phyloP scores from a whole-genome alignment of 2,888 invertebrate genomes.

The Epinotia bilunana region DNA sequence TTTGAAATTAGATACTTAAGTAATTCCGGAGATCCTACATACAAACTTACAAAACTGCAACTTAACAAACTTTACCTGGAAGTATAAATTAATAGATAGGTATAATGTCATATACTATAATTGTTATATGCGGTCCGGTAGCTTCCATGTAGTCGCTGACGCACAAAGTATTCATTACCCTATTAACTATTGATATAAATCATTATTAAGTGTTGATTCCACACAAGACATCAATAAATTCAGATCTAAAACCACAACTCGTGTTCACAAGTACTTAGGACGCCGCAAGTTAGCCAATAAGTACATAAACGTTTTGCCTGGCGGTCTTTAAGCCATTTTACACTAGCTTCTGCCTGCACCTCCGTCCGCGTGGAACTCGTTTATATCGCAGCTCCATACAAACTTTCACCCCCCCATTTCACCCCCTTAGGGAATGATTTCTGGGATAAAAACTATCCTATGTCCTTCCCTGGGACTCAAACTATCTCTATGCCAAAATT shows the following conservation, averaged over 20 bases:
- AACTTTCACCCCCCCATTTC: too few relatives aligned
- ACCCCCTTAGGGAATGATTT: too few relatives aligned
- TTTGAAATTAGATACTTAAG: too few relatives aligned
- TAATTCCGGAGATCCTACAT: too few relatives aligned
- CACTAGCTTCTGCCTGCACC: too few relatives aligned
- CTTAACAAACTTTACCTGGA: not conserved
- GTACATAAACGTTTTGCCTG: too few relatives aligned
- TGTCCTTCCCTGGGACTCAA: too few relatives aligned
- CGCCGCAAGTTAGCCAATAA: not conserved
- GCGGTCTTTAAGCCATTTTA: too few relatives aligned
- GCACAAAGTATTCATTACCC: slow-evolving; percentile 20
- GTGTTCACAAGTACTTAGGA: not conserved
- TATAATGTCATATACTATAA: not conserved
- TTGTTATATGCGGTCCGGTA: not conserved
- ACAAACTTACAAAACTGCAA: not conserved
- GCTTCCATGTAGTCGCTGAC: not conserved
- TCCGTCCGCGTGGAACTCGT: too few relatives aligned
- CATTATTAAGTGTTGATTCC: slow-evolving; percentile 4
- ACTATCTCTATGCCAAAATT: too few relatives aligned
- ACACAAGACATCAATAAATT: slow-evolving; percentile 24
- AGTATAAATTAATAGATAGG: not conserved
- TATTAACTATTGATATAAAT: slow-evolving; percentile 18
- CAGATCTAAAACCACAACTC: slow-evolving; percentile 19
- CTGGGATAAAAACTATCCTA: too few relatives aligned
- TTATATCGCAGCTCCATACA: too few relatives aligned